These are phyloP conservation scores for Corythornis leucogaster DNA, from an alignment of 2,797 vertebrate genomes.

Conservation along the genomic window DNA sequence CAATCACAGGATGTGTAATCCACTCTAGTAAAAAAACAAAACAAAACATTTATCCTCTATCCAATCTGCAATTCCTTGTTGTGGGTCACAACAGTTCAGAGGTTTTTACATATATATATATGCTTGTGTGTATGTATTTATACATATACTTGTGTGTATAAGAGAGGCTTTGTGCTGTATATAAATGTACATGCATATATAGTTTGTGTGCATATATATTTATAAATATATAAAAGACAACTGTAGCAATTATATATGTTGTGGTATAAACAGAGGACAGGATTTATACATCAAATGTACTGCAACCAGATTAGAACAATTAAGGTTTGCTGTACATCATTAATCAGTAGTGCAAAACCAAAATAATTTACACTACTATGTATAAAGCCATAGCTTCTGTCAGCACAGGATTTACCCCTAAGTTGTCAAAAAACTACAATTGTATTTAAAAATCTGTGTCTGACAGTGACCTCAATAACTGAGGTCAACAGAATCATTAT, in stretches of 20 bases:
- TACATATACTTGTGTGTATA: background rate
- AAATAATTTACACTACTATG: background rate
- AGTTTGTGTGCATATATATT: background rate
- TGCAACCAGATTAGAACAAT: background rate
- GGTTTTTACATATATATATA: background rate
- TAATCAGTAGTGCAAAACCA: background rate
- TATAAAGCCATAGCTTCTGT: background rate
- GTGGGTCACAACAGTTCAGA: background rate
- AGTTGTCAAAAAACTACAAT: background rate
- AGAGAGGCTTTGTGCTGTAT: background rate
- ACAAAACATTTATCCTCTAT: background rate
- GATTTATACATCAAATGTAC: background rate
- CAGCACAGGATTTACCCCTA: background rate
- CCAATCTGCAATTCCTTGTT: background rate
- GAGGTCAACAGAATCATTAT: background rate
- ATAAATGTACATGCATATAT: background rate
- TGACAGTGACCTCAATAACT: background rate
- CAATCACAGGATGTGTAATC: background rate
- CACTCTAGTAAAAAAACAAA: background rate
- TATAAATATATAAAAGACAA: background rate
- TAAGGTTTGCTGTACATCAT: background rate
- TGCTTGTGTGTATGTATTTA: background rate
- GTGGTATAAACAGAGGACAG: background rate
- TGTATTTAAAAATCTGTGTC: background rate
- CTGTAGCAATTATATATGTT: background rate